Percentiles rank a stretch among this genome's conserved stretches.
These are phyloP conservation scores for Candoia aspera DNA, from an alignment of 2,113 vertebrate genomes.

Conservation along the genomic window DNA sequence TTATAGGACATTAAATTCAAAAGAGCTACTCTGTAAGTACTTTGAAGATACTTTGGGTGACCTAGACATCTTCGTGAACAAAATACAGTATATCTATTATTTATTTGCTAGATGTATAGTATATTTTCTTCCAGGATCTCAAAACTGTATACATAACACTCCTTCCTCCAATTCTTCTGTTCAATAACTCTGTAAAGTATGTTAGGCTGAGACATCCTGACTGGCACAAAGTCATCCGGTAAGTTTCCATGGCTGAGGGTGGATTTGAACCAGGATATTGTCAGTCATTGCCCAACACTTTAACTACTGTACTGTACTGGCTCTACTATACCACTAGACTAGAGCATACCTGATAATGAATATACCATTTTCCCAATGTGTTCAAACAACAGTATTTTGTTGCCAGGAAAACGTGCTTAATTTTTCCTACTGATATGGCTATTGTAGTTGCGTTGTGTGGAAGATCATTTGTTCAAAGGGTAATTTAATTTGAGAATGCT, in stretches of 20 bases:
- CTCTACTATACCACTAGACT: neutral
- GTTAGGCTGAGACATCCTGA: no score
- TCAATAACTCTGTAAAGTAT: no score
- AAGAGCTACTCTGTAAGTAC: no score
- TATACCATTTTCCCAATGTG: neutral
- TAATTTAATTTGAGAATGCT: neutral
- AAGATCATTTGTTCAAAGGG: neutral
- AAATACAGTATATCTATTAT: no score
- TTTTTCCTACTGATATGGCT: neutral
- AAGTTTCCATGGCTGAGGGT: neutral
- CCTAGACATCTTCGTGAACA: no score
- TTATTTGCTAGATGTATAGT: no score
- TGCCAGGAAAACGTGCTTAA: neutral
- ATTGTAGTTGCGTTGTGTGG: neutral
- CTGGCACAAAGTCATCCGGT: no score
- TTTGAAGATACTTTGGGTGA: no score
- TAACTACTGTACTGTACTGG: neutral
- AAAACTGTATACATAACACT: no score
- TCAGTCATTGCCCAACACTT: neutral
- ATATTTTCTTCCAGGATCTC: no score
- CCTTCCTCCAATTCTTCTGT: no score
- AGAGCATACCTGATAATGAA: neutral
- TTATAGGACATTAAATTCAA: no score
- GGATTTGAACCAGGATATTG: neutral
- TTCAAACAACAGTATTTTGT: neutral